phyloP scores from a whole-genome alignment of 1,140 invertebrate species.

The Trichomalopsis sarcophagae region DNA sequence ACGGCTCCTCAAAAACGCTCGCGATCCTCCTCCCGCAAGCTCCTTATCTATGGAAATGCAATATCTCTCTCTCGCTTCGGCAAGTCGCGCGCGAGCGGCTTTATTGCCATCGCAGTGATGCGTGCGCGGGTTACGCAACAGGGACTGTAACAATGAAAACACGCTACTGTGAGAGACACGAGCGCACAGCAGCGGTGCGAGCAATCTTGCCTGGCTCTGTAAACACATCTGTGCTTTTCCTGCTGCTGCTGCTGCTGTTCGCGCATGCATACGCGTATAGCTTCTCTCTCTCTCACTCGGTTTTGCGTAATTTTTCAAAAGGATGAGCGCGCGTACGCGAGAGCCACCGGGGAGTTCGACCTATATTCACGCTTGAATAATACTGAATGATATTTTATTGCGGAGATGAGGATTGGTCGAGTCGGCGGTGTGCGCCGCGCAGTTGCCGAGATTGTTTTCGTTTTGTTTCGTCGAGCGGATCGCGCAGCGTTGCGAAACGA shows the following conservation, averaged over 20 bases:
- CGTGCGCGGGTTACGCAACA: constrained; percentile 18
- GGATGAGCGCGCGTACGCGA: neutral
- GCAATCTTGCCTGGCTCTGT: constrained; percentile 6
- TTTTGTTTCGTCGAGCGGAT: neutral
- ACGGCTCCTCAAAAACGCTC: neutral
- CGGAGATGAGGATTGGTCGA: neutral
- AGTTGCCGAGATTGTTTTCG: neutral
- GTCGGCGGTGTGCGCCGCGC: neutral
- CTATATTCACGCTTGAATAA: constrained; percentile 31
- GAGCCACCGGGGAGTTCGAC: neutral
- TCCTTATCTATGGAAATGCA: constrained; percentile 53
- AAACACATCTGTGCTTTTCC: constrained; percentile 4
- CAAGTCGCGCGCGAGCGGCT: constrained; percentile 4
- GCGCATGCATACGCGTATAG: neutral
- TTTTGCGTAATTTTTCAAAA: constrained; percentile 40
- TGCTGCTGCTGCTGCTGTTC: neutral
- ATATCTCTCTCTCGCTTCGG: constrained; percentile 28
- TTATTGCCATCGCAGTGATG: constrained; percentile 7
- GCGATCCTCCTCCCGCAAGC: neutral
- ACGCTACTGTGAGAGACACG: neutral
- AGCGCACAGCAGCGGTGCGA: neutral
- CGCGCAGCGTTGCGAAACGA: neutral
- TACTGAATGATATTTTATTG: constrained; percentile 34
- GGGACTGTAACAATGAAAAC: constrained; percentile 40
- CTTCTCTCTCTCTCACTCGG: neutral